phyloP scores from a whole-genome alignment of 1,140 invertebrate genomes.

The Bicyclus anynana region DNA sequence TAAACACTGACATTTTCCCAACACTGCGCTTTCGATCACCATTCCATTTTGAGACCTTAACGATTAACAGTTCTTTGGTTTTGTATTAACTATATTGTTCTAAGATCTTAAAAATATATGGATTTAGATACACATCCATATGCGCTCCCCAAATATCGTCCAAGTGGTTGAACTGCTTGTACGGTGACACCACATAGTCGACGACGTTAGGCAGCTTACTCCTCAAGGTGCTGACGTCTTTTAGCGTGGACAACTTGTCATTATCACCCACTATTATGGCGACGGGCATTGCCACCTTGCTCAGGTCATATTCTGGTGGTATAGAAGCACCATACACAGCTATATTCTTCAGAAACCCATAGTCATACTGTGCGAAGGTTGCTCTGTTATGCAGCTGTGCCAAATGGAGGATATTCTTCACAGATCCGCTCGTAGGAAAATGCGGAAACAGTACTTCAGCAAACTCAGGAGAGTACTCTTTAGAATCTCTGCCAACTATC shows the following conservation, averaged over 20 bases:
- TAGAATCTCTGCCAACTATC: not conserved
- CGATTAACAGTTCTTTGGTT: not conserved
- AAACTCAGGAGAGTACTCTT: conserved; percentile 8
- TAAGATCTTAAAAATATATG: conserved; percentile 15
- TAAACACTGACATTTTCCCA: no score
- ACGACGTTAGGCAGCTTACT: conserved; percentile 63
- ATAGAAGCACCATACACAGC: conserved; percentile 59
- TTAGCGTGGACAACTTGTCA: conserved; percentile 74
- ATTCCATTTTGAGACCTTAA: no score
- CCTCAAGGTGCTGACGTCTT: conserved; percentile 76
- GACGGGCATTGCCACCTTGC: conserved; percentile 75
- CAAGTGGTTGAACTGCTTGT: conserved; percentile 30
- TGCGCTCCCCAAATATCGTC: conserved; percentile 29
- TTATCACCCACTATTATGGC: conserved; percentile 78
- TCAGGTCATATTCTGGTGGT: conserved; percentile 78
- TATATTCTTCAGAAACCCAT: conserved; percentile 69
- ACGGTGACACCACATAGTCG: conserved; percentile 15
- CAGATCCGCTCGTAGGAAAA: conserved; percentile 65
- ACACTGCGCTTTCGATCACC: no score
- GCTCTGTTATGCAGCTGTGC: conserved; percentile 73
- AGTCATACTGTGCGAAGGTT: conserved; percentile 60
- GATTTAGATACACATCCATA: conserved; percentile 25
- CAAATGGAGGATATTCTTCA: conserved; percentile 81
- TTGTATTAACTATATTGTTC: conserved; percentile 6
- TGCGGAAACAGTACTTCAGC: conserved; percentile 2